These are phyloP conservation scores for Microplitis manilae DNA, from an alignment of 2,888 invertebrate species.

Conservation along the genomic window DNA sequence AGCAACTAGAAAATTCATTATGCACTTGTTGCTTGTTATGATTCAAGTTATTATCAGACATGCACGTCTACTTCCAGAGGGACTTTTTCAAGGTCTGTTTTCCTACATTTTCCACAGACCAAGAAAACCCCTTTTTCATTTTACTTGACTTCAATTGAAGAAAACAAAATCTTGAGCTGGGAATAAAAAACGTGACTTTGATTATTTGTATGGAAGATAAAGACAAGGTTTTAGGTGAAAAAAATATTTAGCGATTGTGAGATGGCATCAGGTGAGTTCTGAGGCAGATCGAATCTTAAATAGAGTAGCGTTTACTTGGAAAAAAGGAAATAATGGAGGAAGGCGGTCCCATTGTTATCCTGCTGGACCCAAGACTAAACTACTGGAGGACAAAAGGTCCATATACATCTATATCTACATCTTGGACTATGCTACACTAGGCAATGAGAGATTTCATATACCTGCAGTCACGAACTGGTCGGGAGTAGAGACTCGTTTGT, in stretches of 20 bases:
- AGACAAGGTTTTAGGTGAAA: too few species aligned
- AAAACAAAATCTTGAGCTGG: too few species aligned
- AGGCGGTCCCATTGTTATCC: background rate
- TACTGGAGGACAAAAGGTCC: slow-evolving; percentile 9
- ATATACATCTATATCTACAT: background rate
- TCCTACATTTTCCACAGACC: background rate
- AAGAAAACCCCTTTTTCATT: background rate
- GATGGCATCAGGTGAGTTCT: background rate
- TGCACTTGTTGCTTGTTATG: slow-evolving; percentile 5
- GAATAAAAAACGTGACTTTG: too few species aligned
- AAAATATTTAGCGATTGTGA: too few species aligned
- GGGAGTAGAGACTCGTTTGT: background rate
- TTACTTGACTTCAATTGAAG: background rate
- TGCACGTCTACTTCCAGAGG: background rate
- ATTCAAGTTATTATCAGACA: slow-evolving; percentile 32
- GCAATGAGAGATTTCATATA: background rate
- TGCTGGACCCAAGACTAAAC: background rate
- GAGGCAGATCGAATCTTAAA: slow-evolving; percentile 1
- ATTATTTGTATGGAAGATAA: too few species aligned
- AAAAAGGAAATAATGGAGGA: background rate
- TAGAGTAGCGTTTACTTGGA: background rate
- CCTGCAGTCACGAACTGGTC: slow-evolving; percentile 4
- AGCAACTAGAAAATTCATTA: slow-evolving; percentile 13
- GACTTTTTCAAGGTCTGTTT: background rate
- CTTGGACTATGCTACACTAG: background rate